Percentiles rank a stretch among this genome's conserved stretches.
Evolutionary conservation across 2,888 invertebrate species (phyloP).

Genomic region (Drosophila colorata): DNA sequence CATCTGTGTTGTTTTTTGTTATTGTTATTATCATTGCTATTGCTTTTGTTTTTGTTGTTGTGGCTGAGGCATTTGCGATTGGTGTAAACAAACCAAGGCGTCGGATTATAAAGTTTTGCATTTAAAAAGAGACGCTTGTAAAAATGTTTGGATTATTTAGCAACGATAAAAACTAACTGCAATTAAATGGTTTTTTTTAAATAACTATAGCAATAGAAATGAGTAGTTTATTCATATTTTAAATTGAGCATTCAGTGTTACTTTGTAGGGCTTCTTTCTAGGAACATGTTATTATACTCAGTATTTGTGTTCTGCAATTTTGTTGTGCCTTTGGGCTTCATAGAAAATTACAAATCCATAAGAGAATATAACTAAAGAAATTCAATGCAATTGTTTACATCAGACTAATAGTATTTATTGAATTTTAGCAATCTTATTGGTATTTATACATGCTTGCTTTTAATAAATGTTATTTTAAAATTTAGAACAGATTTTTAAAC

Average conservation of each 20-base stretch:
- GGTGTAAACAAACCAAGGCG: conserved; percentile 76
- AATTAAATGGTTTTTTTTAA: conserved; percentile 18
- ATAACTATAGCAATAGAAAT: conserved; percentile 2
- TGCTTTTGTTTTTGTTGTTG: conserved; percentile 46
- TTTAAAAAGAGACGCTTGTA: conserved; percentile 60
- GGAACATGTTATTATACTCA: neutral
- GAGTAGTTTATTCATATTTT: neutral
- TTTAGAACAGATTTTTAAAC: neutral
- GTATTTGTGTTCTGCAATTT: conserved; percentile 2
- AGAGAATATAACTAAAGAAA: neutral
- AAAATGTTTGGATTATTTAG: conserved; percentile 68
- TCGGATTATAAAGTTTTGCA: conserved; percentile 70
- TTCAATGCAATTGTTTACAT: neutral
- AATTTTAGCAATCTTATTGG: neutral
- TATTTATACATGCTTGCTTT: neutral
- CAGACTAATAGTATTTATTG: no score
- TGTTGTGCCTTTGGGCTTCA: conserved; percentile 1
- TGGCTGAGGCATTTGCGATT: conserved; percentile 54
- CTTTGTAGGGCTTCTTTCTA: neutral
- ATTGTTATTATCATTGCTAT: conserved; percentile 22
- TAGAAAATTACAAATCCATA: neutral
- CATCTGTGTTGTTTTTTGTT: conserved; percentile 17
- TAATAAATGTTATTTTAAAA: no score
- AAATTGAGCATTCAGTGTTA: neutral
- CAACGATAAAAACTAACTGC: conserved; percentile 65